phyloP scores from a whole-genome alignment of 2,888 invertebrate genomes.

The Harpagoxenus sublaevis region DNA sequence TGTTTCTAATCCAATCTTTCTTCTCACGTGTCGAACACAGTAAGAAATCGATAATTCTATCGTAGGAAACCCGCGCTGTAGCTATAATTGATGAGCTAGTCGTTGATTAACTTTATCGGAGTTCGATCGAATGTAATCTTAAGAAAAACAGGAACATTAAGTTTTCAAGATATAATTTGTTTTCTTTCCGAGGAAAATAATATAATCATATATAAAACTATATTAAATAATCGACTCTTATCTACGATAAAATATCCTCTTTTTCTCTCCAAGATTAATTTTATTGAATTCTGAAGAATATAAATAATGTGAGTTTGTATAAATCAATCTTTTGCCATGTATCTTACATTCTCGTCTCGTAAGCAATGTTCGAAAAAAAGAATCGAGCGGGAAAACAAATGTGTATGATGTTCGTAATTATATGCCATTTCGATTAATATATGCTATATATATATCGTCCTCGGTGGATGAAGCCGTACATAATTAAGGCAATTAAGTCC shows the following conservation, averaged over 20 bases:
- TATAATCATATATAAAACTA: background rate
- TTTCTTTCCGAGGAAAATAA: too few species aligned
- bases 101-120: background rate
- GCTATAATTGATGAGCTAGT: background rate
- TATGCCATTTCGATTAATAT: background rate
- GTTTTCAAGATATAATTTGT: too few species aligned
- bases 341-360: background rate
- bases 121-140: background rate
- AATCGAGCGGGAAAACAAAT: background rate
- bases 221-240: conserved; percentile 1
- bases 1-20: conserved; percentile 5
- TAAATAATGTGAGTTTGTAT: conserved; percentile 37
- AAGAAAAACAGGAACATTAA: background rate
- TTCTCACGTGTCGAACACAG: background rate
- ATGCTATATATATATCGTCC: background rate
- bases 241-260: background rate
- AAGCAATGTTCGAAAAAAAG: background rate
- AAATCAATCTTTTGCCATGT: conserved; percentile 26
- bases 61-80: background rate
- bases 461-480: background rate
- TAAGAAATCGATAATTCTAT: conserved; percentile 1
- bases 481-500: background rate
- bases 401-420: background rate
- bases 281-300: conserved; percentile 46
- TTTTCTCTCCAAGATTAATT: conserved; percentile 32